phyloP scores from a whole-genome alignment of 2,113 vertebrate species.

The Xyrauchen texanus region DNA sequence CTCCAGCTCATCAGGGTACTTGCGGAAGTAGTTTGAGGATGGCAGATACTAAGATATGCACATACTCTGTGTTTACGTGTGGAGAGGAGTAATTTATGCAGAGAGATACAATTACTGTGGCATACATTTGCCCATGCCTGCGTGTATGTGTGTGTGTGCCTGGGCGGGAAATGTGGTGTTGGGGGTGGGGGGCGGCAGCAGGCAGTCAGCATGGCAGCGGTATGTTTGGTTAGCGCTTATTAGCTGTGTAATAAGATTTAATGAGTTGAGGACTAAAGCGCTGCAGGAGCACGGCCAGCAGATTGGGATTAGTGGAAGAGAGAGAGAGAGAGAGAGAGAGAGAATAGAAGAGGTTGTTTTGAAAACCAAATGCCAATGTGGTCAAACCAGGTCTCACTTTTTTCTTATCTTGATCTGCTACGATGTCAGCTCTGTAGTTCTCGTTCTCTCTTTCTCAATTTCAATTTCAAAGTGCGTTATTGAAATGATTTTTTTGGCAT shows the following conservation, averaged over 20 bases:
- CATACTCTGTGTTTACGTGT: slow-evolving; percentile 55
- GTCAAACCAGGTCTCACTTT: not conserved
- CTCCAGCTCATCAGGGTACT: not conserved
- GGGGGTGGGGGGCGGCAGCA: not conserved
- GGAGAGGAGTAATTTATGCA: slow-evolving; percentile 58
- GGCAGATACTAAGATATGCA: slow-evolving; percentile 57
- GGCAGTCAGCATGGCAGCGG: slow-evolving; percentile 31
- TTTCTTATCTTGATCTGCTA: too few species aligned
- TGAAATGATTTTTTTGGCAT: too few species aligned
- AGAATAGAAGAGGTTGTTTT: slow-evolving; percentile 1
- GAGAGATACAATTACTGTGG: slow-evolving; percentile 59
- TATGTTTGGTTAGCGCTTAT: slow-evolving; percentile 64
- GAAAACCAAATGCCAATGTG: slow-evolving; percentile 27
- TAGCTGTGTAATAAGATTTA: slow-evolving; percentile 67
- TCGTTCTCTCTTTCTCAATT: too few species aligned
- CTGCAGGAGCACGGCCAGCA: slow-evolving; percentile 32
- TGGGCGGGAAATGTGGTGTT: not conserved
- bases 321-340: slow-evolving; percentile 1
- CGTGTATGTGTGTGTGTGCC: not conserved
- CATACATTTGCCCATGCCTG: slow-evolving; percentile 58
- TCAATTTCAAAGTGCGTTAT: too few species aligned
- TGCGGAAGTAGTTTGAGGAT: slow-evolving; percentile 24
- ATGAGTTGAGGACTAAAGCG: slow-evolving; percentile 58
- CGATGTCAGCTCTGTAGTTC: too few species aligned
- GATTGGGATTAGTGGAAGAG: slow-evolving; percentile 26